phyloP scores from a whole-genome alignment of 2,113 vertebrate genomes.

The Phaethornis superciliosus region DNA sequence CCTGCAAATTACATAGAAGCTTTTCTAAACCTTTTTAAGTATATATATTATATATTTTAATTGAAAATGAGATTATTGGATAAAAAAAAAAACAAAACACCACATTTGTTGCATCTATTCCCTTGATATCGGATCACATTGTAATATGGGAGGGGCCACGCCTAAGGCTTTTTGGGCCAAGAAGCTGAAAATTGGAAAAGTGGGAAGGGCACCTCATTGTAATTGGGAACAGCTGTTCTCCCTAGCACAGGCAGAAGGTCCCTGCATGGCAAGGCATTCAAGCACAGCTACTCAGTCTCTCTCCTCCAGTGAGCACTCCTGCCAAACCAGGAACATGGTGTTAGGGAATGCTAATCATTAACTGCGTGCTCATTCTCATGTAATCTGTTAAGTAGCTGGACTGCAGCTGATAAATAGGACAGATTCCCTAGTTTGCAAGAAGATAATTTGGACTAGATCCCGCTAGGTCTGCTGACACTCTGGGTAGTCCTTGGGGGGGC shows the following conservation, averaged over 20 bases:
- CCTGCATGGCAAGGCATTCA: background rate
- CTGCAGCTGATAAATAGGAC: background rate
- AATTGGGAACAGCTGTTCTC: background rate
- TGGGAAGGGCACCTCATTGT: background rate
- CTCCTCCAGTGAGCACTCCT: background rate
- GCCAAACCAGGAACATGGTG: background rate
- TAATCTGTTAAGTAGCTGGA: background rate
- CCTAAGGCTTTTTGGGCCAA: background rate
- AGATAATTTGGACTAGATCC: background rate
- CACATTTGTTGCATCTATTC: constrained; percentile 41
- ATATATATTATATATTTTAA: constrained; percentile 73
- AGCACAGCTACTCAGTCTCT: background rate
- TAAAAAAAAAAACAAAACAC: constrained; percentile 10
- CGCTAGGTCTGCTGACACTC: background rate
- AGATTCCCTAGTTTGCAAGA: background rate
- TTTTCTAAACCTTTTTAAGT: constrained; percentile 79
- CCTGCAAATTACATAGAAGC: constrained; percentile 76
- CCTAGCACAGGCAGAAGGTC: background rate
- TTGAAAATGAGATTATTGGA: constrained; percentile 68
- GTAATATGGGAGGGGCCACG: constrained; percentile 7
- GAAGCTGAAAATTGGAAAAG: background rate
- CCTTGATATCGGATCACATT: constrained; percentile 63
- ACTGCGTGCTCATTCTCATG: background rate
- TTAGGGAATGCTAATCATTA: constrained; percentile 4
- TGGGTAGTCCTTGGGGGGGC: background rate